Conservation (phyloP, 2,888 invertebrate species). For the Galerucella pusilla region DNA sequence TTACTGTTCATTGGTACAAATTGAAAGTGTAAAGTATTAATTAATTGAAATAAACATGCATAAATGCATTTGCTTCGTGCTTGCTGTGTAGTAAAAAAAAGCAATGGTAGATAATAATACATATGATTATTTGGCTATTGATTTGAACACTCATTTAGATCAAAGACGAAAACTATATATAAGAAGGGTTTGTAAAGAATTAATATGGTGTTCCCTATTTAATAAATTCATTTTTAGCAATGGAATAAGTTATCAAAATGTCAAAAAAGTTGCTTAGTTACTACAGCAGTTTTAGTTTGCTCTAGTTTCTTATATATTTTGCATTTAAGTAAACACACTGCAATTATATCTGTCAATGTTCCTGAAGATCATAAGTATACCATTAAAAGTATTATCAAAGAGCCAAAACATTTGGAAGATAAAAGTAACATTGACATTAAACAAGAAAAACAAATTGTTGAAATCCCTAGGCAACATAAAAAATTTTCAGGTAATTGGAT, state of each 20-base stretch:
- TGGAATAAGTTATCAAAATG: slow-evolving; percentile 89
- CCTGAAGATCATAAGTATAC: slow-evolving; percentile 33
- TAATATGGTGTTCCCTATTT: neutral
- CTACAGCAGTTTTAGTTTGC: slow-evolving; percentile 69
- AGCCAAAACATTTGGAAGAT: slow-evolving; percentile 50
- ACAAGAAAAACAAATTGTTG: neutral
- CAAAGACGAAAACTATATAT: slow-evolving; percentile 51
- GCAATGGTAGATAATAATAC: slow-evolving; percentile 38
- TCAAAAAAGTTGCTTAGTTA: slow-evolving; percentile 81
- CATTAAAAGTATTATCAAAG: slow-evolving; percentile 50
- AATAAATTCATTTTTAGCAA: slow-evolving; percentile 68
- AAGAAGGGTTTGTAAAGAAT: slow-evolving; percentile 50
- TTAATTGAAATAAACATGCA: neutral
- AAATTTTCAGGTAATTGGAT: slow-evolving; percentile 63
- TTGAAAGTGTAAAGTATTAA: neutral
- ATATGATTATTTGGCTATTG: slow-evolving; percentile 53
- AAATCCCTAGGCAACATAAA: slow-evolving; percentile 63
- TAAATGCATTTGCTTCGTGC: neutral
- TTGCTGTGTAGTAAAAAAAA: slow-evolving; percentile 10
- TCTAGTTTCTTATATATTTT: slow-evolving; percentile 72
- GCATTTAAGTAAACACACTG: slow-evolving; percentile 63
- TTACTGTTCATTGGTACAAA: neutral
- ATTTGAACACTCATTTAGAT: slow-evolving; percentile 44
- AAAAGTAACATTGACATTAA: slow-evolving; percentile 37
- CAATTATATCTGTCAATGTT: slow-evolving; percentile 48